phyloP scores from a whole-genome alignment of 2,113 vertebrate species.

The Uropsilus gracilis region DNA sequence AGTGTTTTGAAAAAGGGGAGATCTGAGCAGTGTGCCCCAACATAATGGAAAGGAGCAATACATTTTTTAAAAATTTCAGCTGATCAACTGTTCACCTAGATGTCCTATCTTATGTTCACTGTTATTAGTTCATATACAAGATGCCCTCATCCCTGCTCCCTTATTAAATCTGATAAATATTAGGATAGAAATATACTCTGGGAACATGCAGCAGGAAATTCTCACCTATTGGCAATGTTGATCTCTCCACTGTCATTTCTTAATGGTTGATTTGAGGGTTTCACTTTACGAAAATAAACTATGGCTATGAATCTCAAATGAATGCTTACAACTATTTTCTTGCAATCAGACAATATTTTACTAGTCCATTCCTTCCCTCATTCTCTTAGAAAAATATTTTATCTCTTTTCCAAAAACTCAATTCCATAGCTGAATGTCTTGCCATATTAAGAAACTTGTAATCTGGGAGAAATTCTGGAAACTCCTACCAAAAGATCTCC shows the following conservation, averaged over 20 bases:
- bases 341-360: not conserved
- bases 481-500: not conserved
- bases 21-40: not conserved
- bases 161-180: not conserved
- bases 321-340: not conserved
- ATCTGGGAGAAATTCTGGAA: not conserved
- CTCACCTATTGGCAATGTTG: not conserved
- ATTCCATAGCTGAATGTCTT: not conserved
- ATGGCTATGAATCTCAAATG: not conserved
- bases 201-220: not conserved
- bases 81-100: not conserved
- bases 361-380: not conserved
- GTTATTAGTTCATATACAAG: not conserved
- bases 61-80: not conserved
- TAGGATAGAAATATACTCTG: not conserved
- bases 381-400: not conserved
- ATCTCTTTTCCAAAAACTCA: not conserved
- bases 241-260: not conserved
- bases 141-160: not conserved
- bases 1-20: fast-evolving
- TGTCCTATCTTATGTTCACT: not conserved
- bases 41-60: not conserved
- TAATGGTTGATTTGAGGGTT: not conserved
- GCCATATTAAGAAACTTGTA: not conserved
- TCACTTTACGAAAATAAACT: not conserved